These are phyloP conservation scores for Zeugodacus cucurbitae DNA, from an alignment of 1,140 invertebrate genomes.

Conservation along the genomic window DNA sequence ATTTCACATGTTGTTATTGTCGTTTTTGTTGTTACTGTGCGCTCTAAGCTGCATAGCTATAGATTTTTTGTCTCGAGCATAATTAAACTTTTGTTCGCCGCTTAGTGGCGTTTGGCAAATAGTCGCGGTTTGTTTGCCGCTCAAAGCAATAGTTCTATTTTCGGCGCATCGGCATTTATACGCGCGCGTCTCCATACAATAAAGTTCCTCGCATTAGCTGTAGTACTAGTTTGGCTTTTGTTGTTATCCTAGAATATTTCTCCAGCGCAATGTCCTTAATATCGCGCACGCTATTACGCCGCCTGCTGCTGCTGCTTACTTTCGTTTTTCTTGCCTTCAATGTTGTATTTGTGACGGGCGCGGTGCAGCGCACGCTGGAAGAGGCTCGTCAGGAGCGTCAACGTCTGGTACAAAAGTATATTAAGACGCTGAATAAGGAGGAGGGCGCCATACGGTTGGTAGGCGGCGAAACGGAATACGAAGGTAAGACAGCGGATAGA, in stretches of 20 bases:
- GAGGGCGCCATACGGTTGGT: constrained; percentile 78
- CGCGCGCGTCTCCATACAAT: not conserved
- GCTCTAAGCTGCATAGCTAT: not conserved
- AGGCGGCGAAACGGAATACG: constrained; percentile 73
- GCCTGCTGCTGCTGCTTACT: not conserved
- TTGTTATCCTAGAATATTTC: not conserved
- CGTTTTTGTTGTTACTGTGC: not conserved
- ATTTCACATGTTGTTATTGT: not conserved
- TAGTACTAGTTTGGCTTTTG: not conserved
- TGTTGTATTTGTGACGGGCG: not conserved
- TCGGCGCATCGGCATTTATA: not conserved
- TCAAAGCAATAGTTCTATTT: constrained; percentile 19
- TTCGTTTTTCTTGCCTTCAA: not conserved
- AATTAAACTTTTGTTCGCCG: constrained; percentile 2
- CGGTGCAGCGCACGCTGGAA: constrained; percentile 53
- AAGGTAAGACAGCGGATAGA: constrained; percentile 71
- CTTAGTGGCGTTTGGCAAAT: constrained; percentile 16
- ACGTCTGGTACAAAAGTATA: constrained; percentile 58
- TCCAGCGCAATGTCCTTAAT: not conserved
- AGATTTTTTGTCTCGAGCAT: constrained; percentile 1
- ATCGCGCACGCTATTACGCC: not conserved
- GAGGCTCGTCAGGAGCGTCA: constrained; percentile 59
- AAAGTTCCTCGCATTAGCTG: not conserved
- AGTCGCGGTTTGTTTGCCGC: constrained; percentile 36
- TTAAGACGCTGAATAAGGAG: constrained; percentile 75